Percentiles rank a stretch among this genome's conserved stretches.
phyloP scores from a whole-genome alignment of 1,140 invertebrate species.

The Melitaea cinxia region DNA sequence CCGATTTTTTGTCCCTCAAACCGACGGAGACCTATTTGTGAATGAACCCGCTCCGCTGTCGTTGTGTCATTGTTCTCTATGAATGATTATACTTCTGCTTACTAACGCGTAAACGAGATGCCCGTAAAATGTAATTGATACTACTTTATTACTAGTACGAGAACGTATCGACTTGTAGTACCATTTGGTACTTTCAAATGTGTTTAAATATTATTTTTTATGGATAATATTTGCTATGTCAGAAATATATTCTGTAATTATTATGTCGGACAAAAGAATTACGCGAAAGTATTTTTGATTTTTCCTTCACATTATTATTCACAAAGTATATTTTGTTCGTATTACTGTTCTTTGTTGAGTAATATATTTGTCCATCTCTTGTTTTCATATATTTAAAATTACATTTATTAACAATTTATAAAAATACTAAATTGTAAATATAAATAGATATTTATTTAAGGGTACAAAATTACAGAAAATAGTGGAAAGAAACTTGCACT shows the following conservation, averaged over 20 bases:
- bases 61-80: constrained; percentile 51
- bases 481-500: constrained; percentile 41
- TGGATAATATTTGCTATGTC: no score
- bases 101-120: background rate
- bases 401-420: background rate
- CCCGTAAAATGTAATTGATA: background rate
- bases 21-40: constrained; percentile 46
- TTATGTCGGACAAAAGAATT: no score
- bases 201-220: no score
- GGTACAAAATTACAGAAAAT: constrained; percentile 42
- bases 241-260: no score
- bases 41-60: constrained; percentile 47
- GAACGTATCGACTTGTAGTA: no score
- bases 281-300: no score
- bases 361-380: no score
- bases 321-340: no score
- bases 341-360: no score
- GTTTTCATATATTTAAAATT: background rate
- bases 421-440: no score
- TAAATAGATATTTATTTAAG: constrained; percentile 20
- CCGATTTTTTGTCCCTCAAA: constrained; percentile 47
- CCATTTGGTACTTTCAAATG: no score
- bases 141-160: background rate
- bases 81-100: constrained; percentile 39
- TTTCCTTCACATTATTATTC: no score